phyloP scores from a whole-genome alignment of 2,113 vertebrate species.

The Chinchilla lanigera region DNA sequence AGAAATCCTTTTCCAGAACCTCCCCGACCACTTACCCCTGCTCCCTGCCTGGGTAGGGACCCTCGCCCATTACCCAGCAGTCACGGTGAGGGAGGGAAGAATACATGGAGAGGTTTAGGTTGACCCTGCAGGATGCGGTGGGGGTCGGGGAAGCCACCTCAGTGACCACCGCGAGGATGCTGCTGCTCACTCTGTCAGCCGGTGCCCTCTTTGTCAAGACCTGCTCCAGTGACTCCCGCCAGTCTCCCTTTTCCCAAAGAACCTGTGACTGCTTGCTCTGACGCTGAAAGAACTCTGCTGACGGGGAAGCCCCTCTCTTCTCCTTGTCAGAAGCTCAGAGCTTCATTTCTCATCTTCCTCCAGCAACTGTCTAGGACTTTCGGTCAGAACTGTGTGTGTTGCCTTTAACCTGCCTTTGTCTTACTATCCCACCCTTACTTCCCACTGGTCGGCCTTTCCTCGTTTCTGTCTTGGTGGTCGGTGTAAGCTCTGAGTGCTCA shows the following conservation, averaged over 20 bases:
- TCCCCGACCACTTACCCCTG: no score
- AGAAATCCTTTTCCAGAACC: not conserved
- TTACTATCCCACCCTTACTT: not conserved
- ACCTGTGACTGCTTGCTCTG: not conserved
- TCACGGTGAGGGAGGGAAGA: not conserved
- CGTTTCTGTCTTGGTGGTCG: not conserved
- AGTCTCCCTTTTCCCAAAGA: not conserved
- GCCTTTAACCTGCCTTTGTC: not conserved
- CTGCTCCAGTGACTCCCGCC: no score
- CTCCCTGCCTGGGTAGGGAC: not conserved
- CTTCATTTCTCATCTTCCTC: not conserved
- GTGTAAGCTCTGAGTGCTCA: not conserved
- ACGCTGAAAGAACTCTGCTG: no score
- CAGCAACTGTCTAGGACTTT: not conserved
- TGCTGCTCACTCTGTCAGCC: not conserved
- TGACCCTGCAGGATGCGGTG: not conserved
- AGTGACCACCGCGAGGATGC: not conserved
- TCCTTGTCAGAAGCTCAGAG: not conserved
- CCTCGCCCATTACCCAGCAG: not conserved
- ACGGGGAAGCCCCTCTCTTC: no score
- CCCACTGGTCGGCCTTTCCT: not conserved
- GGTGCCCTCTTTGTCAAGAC: not conserved
- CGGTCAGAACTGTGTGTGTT: fast-evolving
- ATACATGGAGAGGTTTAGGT: not conserved
- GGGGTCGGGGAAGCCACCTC: not conserved